Conservation (phyloP, 2,888 invertebrate genomes). For the Synergus laeviventris region DNA sequence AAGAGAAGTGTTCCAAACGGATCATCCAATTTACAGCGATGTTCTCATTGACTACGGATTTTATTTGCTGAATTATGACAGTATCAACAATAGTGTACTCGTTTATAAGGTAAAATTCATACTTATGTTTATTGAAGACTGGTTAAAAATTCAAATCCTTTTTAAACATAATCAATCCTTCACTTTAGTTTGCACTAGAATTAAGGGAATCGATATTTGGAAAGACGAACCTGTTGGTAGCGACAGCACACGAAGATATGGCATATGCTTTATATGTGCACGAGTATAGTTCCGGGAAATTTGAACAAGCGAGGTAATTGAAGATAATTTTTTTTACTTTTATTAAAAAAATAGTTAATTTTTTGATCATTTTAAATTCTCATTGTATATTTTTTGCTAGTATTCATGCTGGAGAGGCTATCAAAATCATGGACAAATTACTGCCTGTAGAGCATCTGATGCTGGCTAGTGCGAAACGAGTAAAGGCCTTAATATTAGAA, state of each 20-base stretch:
- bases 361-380: background rate
- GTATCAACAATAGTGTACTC: conserved; percentile 88
- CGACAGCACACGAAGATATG: conserved; percentile 93
- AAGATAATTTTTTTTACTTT: conserved; percentile 36
- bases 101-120: conserved; percentile 83
- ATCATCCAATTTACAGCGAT: conserved; percentile 91
- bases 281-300: conserved; percentile 93
- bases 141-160: background rate
- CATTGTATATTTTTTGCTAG: conserved; percentile 72
- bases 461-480: conserved; percentile 92
- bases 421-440: conserved; percentile 87
- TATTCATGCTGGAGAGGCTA: conserved; percentile 89
- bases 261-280: conserved; percentile 95
- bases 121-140: background rate
- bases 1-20: conserved; percentile 79
- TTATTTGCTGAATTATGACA: conserved; percentile 92
- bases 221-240: conserved; percentile 90
- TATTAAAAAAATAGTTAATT: background rate
- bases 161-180: conserved; percentile 10
- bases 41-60: conserved; percentile 93
- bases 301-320: conserved; percentile 84
- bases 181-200: conserved; percentile 82
- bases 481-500: conserved; percentile 94
- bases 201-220: conserved; percentile 88
- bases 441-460: conserved; percentile 90